phyloP scores from a whole-genome alignment of 2,888 invertebrate species.

The Drosophila lacicola region DNA sequence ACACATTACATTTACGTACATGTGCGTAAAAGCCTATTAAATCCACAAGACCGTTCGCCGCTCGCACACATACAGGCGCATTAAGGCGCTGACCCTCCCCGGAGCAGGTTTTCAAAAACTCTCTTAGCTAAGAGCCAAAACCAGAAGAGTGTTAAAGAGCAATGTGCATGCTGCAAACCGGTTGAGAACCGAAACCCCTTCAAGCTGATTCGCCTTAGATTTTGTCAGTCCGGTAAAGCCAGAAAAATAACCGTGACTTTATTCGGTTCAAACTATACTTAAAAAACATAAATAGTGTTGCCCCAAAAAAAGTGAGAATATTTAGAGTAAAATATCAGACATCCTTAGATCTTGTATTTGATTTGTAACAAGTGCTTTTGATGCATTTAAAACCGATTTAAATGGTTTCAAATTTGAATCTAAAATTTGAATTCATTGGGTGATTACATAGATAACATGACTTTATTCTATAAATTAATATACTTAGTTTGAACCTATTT shows the following conservation, averaged over 20 bases:
- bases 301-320: too few species aligned
- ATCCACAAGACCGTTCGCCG: slow-evolving; percentile 19
- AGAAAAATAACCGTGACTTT: not conserved
- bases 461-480: too few species aligned
- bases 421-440: too few species aligned
- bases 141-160: slow-evolving; percentile 13
- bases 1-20: slow-evolving; percentile 8
- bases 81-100: slow-evolving; percentile 55
- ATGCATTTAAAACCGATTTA: too few species aligned
- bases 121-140: slow-evolving; percentile 36
- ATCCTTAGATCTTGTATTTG: too few species aligned
- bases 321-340: too few species aligned
- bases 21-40: slow-evolving; percentile 32
- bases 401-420: too few species aligned
- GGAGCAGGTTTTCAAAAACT: slow-evolving; percentile 48
- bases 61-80: slow-evolving; percentile 15
- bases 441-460: too few species aligned
- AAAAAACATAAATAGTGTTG: not conserved
- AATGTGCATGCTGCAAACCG: slow-evolving; percentile 17
- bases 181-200: slow-evolving; percentile 18
- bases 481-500: not conserved
- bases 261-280: not conserved
- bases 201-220: slow-evolving; percentile 7
- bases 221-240: not conserved
- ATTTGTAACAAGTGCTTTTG: too few species aligned